A percentile compares a stretch with the other conserved stretches of the same genome.
These are phyloP conservation scores for Ciconia boyciana DNA, from an alignment of 2,113 vertebrate species.

Conservation along the genomic window DNA sequence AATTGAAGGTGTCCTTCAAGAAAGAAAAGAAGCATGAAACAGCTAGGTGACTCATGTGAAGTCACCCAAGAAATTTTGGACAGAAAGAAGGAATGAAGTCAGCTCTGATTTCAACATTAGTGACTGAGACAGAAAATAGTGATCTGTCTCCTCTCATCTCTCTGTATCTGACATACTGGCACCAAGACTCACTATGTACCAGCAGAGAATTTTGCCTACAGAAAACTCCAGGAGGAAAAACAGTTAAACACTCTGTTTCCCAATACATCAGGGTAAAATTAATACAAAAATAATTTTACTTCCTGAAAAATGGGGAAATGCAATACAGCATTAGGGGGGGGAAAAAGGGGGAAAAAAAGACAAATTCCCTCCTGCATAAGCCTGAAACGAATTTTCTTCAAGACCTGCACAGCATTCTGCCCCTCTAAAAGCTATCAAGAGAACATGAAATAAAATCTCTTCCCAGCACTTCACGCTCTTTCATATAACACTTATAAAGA, in stretches of 20 bases:
- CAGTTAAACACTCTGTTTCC: background rate
- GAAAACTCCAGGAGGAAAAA: background rate
- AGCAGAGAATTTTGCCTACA: background rate
- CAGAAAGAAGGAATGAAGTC: background rate
- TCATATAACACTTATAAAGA: background rate
- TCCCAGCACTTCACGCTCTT: background rate
- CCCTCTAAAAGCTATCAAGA: background rate
- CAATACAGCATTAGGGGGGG: background rate
- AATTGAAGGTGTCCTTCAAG: background rate
- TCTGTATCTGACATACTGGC: background rate
- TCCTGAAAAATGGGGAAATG: background rate
- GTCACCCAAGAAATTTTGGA: background rate
- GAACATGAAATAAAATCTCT: background rate
- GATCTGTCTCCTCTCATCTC: background rate
- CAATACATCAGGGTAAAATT: background rate
- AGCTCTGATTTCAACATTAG: background rate
- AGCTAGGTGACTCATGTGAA: background rate
- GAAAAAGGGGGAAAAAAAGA: too few species aligned
- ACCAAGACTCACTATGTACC: background rate
- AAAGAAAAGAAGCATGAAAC: background rate
- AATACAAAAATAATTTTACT: background rate
- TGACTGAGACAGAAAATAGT: background rate
- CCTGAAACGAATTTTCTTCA: background rate
- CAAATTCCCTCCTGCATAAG: background rate
- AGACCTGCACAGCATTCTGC: background rate